A percentile compares a stretch with the other conserved stretches of the same genome.
phyloP scores from a whole-genome alignment of 2,113 vertebrate genomes.

The Mixornis gularis region DNA sequence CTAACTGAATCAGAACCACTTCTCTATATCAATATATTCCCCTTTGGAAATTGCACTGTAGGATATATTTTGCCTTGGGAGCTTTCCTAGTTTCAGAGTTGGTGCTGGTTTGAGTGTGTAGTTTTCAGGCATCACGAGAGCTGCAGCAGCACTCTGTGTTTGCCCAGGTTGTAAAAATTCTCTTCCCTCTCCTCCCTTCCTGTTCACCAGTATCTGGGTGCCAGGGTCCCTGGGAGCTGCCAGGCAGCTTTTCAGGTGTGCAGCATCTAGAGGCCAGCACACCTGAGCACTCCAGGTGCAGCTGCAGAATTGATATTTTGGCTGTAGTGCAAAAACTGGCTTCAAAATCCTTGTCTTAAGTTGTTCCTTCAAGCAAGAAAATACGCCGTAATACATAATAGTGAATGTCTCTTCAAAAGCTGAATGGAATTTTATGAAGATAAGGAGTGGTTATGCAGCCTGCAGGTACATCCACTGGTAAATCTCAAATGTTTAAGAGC shows the following conservation, averaged over 20 bases:
- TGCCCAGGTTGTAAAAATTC: background rate
- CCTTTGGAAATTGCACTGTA: background rate
- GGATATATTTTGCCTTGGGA: background rate
- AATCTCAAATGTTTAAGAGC: background rate
- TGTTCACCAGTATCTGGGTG: background rate
- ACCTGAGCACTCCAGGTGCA: background rate
- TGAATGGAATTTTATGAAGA: background rate
- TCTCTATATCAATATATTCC: background rate
- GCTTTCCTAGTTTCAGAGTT: background rate
- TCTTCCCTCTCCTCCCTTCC: background rate
- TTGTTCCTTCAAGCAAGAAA: background rate
- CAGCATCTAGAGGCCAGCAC: background rate
- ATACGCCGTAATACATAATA: background rate
- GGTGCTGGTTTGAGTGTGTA: background rate
- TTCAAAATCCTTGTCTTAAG: background rate
- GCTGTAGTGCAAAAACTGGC: background rate
- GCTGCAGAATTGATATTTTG: background rate
- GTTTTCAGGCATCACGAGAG: background rate
- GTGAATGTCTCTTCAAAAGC: constrained; percentile 11
- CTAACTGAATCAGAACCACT: background rate
- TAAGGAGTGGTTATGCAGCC: background rate
- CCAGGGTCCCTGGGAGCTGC: background rate
- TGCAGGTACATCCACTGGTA: background rate
- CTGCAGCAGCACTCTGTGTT: background rate
- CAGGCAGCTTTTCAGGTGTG: background rate